Percentiles rank a stretch among this genome's conserved stretches.
Evolutionary conservation across 2,888 invertebrate genomes (phyloP).

Genomic region (Conchocele bisecta): DNA sequence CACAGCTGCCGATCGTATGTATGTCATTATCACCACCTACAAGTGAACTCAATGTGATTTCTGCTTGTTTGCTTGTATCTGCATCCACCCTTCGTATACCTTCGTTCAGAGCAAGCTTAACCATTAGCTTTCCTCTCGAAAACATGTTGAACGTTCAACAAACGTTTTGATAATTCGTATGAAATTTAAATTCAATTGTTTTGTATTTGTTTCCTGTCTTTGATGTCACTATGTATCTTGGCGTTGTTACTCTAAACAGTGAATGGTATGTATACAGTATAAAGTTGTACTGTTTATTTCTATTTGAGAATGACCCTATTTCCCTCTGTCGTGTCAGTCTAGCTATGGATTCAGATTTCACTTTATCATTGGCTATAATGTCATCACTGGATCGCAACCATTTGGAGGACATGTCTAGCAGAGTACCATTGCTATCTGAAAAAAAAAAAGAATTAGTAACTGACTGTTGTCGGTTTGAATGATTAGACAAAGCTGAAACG

Average conservation of each 20-base stretch:
- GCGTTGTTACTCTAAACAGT: conserved; percentile 3
- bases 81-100: background rate
- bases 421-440: no score
- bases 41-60: no score
- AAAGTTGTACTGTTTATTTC: conserved; percentile 1
- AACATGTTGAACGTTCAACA: conserved; percentile 1
- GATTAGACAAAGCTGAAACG: no score
- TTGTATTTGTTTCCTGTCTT: background rate
- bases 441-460: no score
- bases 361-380: no score
- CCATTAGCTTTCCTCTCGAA: conserved; percentile 3
- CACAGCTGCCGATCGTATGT: background rate
- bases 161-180: background rate
- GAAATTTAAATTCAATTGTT: conserved; percentile 3
- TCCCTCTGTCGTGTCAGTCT: no score
- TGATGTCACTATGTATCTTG: background rate
- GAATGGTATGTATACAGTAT: conserved; percentile 9
- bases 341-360: no score
- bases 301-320: background rate
- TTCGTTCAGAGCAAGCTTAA: background rate
- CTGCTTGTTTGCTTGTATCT: no score
- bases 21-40: no score
- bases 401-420: no score
- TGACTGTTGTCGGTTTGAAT: no score
- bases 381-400: no score